Percentiles rank a stretch among this genome's conserved stretches.
Conservation (phyloP, 1,140 invertebrate genomes). For the Magallana angulata region DNA sequence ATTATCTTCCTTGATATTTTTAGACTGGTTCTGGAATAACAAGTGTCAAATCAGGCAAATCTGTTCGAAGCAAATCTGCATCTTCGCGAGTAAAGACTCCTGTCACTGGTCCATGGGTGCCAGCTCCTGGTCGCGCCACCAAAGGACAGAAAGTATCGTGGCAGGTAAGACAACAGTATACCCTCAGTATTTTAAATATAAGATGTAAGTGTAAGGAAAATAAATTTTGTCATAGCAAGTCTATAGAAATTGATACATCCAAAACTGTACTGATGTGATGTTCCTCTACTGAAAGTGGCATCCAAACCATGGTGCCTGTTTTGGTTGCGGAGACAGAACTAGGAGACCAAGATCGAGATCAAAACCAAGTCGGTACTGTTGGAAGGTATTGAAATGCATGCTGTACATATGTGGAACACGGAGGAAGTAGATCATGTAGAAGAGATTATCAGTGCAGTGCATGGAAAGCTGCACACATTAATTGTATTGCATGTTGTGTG, state of each 20-base stretch:
- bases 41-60: conserved; percentile 35
- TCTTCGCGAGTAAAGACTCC: conserved; percentile 70
- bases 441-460: conserved; percentile 9
- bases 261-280: background rate
- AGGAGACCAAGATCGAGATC: conserved; percentile 19
- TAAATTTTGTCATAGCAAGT: background rate
- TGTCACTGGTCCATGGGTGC: conserved; percentile 75
- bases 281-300: conserved; percentile 10
- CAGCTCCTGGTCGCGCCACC: conserved; percentile 75
- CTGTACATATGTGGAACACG: conserved; percentile 12
- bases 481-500: background rate
- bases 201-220: background rate
- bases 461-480: background rate
- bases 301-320: background rate
- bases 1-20: background rate
- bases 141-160: conserved; percentile 72
- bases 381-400: conserved; percentile 32
- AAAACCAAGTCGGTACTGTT: conserved; percentile 7
- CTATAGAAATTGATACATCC: background rate
- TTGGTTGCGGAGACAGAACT: conserved; percentile 1
- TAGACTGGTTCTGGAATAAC: conserved; percentile 37
- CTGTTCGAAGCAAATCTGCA: conserved; percentile 42
- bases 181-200: background rate
- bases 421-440: background rate
- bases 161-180: conserved; percentile 69